Evolutionary conservation across 2,888 invertebrate species (phyloP), one percentile per base, ranked within the genome.

Genomic region (Tiliacea aurago): DNA sequence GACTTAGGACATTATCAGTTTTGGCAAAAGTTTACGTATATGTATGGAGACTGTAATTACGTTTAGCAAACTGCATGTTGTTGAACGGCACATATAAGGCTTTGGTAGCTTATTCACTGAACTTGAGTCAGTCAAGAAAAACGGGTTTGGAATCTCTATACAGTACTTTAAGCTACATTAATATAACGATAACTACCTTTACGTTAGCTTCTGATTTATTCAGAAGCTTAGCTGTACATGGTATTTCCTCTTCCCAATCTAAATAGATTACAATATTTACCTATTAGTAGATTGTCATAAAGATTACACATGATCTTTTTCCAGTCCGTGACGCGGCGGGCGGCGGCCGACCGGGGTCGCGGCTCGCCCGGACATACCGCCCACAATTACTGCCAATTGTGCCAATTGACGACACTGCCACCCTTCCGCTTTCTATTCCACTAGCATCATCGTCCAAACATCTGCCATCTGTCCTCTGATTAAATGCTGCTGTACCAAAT

Each of bases 361-460:
- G 87, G 78, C 89, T 86, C 92, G 94, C 93, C 95, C 95, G 95
- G 95, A 95, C 96, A 95, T 95, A 91, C 95, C 94, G 93, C 87
- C 94, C 93, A 94, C 96, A 96, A 96, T 96, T 96, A 95, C 94
- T 91, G 91, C 91, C 96, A 96, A 96, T 96, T 96, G 96, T 91
- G 94, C 93, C 96, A 96, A 96, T 96, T 96, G 96, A 95, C 92
- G 91, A 89, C 90, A 91, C 93, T 89, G 93, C 93, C 95, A 95
- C 95, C 95, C 95, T 95, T 95, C 95, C 95, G 95, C 95, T 95
- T 95, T 94, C 93, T 93, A 94, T 92, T 88, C 88, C 76, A 83
- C 86, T 86, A 88, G 87, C 87, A 87, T 84, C 87, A 90, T 90
- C 89, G 85, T 85, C 83, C 83, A 86, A 92, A 92, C 95, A 95